Evolutionary conservation across 2,797 vertebrate genomes (phyloP), one percentile per base, ranked within the genome.

Genomic region (Pipistrellus kuhlii): DNA sequence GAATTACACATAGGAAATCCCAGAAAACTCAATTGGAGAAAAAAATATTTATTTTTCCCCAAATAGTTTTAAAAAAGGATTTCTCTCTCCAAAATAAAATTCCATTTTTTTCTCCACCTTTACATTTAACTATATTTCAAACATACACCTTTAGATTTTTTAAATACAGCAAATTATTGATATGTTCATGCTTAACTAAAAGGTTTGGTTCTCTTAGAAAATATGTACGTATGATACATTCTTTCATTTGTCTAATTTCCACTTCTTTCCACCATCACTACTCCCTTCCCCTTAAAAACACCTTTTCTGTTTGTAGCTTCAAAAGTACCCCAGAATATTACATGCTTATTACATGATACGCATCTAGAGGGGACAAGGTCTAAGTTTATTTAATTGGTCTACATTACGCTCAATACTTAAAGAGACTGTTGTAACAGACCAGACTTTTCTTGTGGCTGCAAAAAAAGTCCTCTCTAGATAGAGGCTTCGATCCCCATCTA

Each of bases 1-100:
- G 55, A 94, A 85, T 89, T 35, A 78, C 7, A 81, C 53, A 68
- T 41, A 41, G 35, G 38, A 85, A 94, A 86, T 4, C 83, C 8
- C 12, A 78, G 11, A 46, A 90, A 80, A 32, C n/a, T 91, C 76
- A 44, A 62, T 3, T 32, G 10, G 7, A 32, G 8, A 25, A n/a
- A 51, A 51, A 82, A 69, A 83, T 9, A 87, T 23, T 62, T 51
- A 59, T 62, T 81, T 90, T 57, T 48, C 69, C 30, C 71, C 17
- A 75, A 83, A 76, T 46, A 71, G 51, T 89, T 69, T 89, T 69
- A 35, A 81, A 92, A 78, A 38, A 38, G 15, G 9, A 81, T 75
- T 80, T 93, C 55, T 87, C n/a, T 85, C n/a, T 92, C 41, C 15
- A 80, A 93, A 95, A 95, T 35, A 93, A 90, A 90, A 72, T 32